Percentiles rank a stretch among this genome's conserved stretches.
Conservation (phyloP, 2,113 vertebrate species). For the Perca fluviatilis region DNA sequence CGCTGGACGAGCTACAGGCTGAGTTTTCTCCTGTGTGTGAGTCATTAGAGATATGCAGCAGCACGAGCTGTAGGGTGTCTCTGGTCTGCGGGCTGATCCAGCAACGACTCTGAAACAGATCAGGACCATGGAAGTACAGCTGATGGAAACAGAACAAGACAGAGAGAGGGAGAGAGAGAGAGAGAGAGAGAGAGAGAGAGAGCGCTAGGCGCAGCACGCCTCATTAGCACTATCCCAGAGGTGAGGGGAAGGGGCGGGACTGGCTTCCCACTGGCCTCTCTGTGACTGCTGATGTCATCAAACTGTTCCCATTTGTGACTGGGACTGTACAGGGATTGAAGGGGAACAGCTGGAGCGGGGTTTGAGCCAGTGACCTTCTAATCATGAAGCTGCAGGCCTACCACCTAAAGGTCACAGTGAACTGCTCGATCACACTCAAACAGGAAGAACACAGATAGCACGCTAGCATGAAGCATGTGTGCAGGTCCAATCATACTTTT, state of each 20-base stretch:
- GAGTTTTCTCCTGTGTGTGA: constrained; percentile 58
- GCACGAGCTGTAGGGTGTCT: constrained; percentile 65
- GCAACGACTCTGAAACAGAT: constrained; percentile 58
- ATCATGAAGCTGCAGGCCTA: constrained; percentile 66
- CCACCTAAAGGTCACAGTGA: constrained; percentile 64
- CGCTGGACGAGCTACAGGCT: constrained; percentile 51
- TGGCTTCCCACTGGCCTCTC: constrained; percentile 66
- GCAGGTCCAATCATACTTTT: constrained; percentile 32
- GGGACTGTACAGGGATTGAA: constrained; percentile 48
- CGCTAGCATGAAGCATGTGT: constrained; percentile 31
- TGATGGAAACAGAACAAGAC: constrained; percentile 56
- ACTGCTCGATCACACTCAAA: constrained; percentile 62
- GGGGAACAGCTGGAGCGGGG: constrained; percentile 68
- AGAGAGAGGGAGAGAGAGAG: constrained; percentile 41
- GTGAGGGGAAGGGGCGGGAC: constrained; percentile 65
- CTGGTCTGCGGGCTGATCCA: constrained; percentile 52
- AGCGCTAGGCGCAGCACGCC: constrained; percentile 32
- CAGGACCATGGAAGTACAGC: constrained; percentile 54
- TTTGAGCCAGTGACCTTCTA: constrained; percentile 69
- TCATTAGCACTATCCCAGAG: constrained; percentile 77
- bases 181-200: constrained; percentile 25
- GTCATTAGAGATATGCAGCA: constrained; percentile 73
- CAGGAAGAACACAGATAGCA: constrained; percentile 50
- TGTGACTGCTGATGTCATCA: constrained; percentile 78
- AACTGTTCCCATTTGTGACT: constrained; percentile 62